Percentiles rank a stretch among this genome's conserved stretches.
Evolutionary conservation across 92 coral and sea anemone genomes (phyloP).

Genomic region (Palythoa grandis): DNA sequence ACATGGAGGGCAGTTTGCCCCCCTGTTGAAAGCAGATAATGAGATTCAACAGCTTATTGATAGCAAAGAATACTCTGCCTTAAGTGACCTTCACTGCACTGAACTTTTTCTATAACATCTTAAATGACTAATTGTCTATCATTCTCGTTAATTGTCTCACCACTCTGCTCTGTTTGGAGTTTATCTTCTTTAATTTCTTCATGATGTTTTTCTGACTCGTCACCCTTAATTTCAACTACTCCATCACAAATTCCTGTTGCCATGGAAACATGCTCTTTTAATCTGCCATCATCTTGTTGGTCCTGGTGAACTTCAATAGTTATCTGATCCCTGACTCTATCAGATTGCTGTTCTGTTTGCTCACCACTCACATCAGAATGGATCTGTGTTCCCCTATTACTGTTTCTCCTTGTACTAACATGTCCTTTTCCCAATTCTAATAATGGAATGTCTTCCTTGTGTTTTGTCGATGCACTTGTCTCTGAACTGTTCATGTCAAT

Average conservation of each 20-base stretch:
- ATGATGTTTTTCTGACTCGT: no score
- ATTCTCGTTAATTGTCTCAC: neutral
- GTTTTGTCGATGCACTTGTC: neutral
- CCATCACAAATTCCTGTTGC: neutral
- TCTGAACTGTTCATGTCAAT: conserved; percentile 3
- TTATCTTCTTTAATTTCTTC: neutral
- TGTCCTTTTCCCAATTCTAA: neutral
- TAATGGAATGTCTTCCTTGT: neutral
- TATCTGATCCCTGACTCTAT: neutral
- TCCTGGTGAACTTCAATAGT: neutral
- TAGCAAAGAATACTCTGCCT: no score
- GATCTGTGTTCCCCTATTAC: neutral
- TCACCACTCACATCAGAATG: neutral
- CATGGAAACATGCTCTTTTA: neutral
- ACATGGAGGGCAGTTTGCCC: no score
- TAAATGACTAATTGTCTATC: neutral
- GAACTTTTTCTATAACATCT: neutral
- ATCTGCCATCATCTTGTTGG: neutral
- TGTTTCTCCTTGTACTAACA: neutral
- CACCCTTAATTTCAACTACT: neutral
- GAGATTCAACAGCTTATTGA: no score
- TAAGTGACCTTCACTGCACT: neutral
- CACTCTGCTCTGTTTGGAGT: neutral
- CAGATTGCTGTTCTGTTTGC: neutral
- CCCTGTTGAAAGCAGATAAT: no score